A percentile compares a stretch with the other conserved stretches of the same genome.
Evolutionary conservation across 2,888 invertebrate species (phyloP).

Genomic region (Acleris emargana): DNA sequence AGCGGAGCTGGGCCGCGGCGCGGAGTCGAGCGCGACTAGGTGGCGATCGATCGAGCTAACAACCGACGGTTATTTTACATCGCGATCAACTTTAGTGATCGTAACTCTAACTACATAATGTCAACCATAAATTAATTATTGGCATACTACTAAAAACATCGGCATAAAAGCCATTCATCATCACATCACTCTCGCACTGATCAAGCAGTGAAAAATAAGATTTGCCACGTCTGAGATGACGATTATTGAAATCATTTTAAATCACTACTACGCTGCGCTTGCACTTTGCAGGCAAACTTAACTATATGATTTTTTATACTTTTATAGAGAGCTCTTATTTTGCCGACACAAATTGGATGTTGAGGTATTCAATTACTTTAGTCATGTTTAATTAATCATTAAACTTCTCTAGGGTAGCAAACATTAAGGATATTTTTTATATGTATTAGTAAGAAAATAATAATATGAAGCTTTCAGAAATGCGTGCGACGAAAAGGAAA

Average conservation of each 20-base stretch:
- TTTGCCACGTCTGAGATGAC: not conserved
- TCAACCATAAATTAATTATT: constrained; percentile 22
- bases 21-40: too few relatives aligned
- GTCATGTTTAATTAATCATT: constrained; percentile 1
- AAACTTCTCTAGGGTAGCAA: too few relatives aligned
- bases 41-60: constrained; percentile 2
- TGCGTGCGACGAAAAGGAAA: too few relatives aligned
- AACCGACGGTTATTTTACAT: too few relatives aligned
- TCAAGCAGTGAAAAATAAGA: constrained; percentile 11
- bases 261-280: constrained; percentile 2
- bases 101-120: constrained; percentile 20
- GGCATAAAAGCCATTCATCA: constrained; percentile 31
- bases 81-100: too few relatives aligned
- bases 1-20: too few relatives aligned
- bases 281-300: constrained; percentile 3
- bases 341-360: constrained; percentile 61
- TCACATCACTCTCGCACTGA: constrained; percentile 36
- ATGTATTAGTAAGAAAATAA: not conserved
- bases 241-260: constrained; percentile 1
- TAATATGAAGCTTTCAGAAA: too few relatives aligned
- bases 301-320: constrained; percentile 46
- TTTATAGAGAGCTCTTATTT: constrained; percentile 51
- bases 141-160: constrained; percentile 15
- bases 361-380: constrained; percentile 43
- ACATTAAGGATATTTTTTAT: too few relatives aligned